These are phyloP conservation scores for Stichopus horrens DNA, from an alignment of 53 echinoderm and acorn worm species.

Conservation along the genomic window DNA sequence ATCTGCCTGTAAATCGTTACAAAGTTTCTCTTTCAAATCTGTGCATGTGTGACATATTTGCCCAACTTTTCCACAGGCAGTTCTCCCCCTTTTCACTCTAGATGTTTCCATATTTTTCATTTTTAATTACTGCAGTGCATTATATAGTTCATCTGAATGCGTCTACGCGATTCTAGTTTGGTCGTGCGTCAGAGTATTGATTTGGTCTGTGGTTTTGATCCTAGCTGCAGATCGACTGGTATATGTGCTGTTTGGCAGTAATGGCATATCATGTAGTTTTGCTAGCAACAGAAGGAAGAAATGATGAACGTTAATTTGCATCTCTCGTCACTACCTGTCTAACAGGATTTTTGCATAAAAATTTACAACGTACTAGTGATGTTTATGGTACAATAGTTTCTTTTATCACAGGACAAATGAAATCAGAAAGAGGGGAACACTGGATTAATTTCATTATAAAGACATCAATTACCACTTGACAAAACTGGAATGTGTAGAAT, in stretches of 20 bases:
- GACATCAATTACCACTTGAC: background rate
- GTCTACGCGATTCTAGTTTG: background rate
- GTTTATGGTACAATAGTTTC: too few relatives aligned
- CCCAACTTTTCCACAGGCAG: background rate
- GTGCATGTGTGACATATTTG: too few relatives aligned
- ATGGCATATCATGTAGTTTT: too few relatives aligned
- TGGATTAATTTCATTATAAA: background rate
- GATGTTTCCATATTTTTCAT: background rate
- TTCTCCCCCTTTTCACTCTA: background rate
- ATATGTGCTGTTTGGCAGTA: too few relatives aligned
- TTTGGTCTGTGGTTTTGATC: background rate
- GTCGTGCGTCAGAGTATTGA: background rate
- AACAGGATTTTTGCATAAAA: too few relatives aligned
- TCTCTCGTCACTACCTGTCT: too few relatives aligned
- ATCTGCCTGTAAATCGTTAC: too few relatives aligned
- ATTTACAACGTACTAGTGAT: too few relatives aligned
- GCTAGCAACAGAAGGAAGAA: too few relatives aligned
- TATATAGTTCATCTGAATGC: background rate
- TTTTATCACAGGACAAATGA: background rate
- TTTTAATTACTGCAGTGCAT: background rate
- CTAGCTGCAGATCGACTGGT: background rate
- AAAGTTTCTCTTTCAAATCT: too few relatives aligned
- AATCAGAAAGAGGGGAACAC: background rate
- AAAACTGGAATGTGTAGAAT: too few relatives aligned
- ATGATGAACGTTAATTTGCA: too few relatives aligned